These are phyloP conservation scores for Oryzias sinensis DNA, from an alignment of 2,797 vertebrate genomes.

Conservation along the genomic window DNA sequence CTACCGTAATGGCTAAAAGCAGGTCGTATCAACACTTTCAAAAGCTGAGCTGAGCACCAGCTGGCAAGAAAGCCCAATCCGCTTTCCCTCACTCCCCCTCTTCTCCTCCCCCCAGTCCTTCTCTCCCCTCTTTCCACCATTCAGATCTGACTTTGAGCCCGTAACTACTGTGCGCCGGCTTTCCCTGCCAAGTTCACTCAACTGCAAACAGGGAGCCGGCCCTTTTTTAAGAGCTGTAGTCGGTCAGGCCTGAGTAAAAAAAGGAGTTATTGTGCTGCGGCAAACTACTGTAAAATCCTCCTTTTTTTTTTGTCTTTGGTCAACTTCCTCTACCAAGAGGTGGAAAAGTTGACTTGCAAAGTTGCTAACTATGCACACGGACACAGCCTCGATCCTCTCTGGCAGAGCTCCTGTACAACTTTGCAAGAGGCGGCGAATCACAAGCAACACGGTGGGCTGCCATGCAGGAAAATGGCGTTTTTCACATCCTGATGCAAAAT, in stretches of 20 bases:
- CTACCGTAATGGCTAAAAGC: conserved; percentile 28
- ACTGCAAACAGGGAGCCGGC: conserved; percentile 33
- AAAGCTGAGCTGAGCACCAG: conserved; percentile 44
- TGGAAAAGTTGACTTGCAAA: conserved; percentile 20
- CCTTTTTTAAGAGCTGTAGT: conserved; percentile 38
- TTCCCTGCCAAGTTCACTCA: conserved; percentile 46
- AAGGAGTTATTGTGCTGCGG: conserved; percentile 60
- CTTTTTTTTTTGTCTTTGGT: conserved; percentile 25
- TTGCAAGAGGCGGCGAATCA: background rate
- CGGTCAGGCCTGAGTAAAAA: conserved; percentile 46
- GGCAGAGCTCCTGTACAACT: conserved; percentile 5
- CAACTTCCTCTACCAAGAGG: conserved; percentile 2
- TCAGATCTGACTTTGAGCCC: conserved; percentile 29
- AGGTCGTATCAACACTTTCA: conserved; percentile 41
- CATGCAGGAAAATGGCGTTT: background rate
- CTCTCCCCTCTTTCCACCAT: conserved; percentile 26
- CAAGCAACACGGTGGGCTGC: conserved; percentile 3
- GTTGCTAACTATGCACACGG: background rate
- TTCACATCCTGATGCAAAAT: conserved; percentile 3
- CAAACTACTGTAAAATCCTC: conserved; percentile 31
- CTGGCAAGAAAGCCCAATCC: conserved; percentile 41
- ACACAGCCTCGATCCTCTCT: conserved; percentile 6
- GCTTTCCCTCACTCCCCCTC: conserved; percentile 14
- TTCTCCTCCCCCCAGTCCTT: conserved; percentile 25
- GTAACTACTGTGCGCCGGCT: conserved; percentile 37